Base-by-base conservation (phyloP, 1,140 invertebrate genomes). In the Bathynomus jamesi region DNA sequence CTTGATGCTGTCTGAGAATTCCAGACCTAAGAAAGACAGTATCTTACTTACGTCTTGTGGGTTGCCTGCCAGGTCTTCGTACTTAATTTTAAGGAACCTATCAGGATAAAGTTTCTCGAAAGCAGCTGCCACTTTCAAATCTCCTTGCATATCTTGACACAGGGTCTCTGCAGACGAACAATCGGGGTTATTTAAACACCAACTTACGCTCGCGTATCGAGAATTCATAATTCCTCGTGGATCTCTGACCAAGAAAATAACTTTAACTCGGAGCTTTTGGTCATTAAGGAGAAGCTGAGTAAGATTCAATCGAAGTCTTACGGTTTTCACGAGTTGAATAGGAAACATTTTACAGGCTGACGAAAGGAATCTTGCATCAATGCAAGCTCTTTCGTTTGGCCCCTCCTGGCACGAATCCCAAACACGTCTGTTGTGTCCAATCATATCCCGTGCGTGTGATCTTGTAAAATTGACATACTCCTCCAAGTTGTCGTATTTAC, bases 201-300 rank as follows among this genome's bases (percentile, higher is more conserved):
- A 82, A 27, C 73, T 65, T n/a, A 81, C 74, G 3, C 72, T 77
- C 60, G 72, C 74, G 64, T 75, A 76, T 10, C 81, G 66, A 2
- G 81, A 82, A 31, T 77, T 80, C 53, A 80, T 73, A n/a, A 80
- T 79, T 3, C 78, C 81, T 13, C 81, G 74, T 0, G 81, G 81
- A 78, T 82, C 81, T 11, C 81, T 69, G 0, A 80, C 78, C 13
- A 82, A 65, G 67, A 79, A 81, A 17, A 82, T 66, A 13, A 82
- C 76, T 67, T 80, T 80, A 24, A 78, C 62, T 46, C 76, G 61
- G 40, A 74, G 72, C 29, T 68, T 64, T 21, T 74, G 69, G 28
- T 76, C 71, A 7, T 75, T 71, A 2, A 80, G 71, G 30, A 78
- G 72, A 1, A 66, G 64, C 63, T 75, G 66, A 25, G 76, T 75